These are phyloP conservation scores for Harpalus rufipes DNA, from an alignment of 2,888 invertebrate species.

Conservation along the genomic window DNA sequence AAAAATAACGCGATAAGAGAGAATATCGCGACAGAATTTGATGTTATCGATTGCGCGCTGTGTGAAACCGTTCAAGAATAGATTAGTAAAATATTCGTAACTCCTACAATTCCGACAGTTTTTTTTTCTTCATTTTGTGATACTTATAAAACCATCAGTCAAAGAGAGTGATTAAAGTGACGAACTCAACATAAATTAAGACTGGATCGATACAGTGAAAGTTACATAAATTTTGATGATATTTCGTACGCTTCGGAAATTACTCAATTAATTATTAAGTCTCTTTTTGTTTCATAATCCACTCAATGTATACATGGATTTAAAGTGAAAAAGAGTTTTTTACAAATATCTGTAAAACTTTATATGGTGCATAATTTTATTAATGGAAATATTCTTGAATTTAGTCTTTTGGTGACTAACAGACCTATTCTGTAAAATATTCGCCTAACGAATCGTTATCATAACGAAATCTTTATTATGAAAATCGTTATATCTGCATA, in stretches of 20 bases:
- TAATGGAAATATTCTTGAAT: too few species aligned
- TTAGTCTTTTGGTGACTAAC: too few species aligned
- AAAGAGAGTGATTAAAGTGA: slow-evolving; percentile 58
- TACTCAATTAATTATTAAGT: slow-evolving; percentile 20
- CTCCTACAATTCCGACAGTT: slow-evolving; percentile 25
- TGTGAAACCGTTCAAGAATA: slow-evolving; percentile 52
- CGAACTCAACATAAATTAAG: slow-evolving; percentile 47
- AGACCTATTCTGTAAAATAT: too few species aligned
- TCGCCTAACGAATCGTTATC: too few species aligned
- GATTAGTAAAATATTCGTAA: slow-evolving; percentile 49
- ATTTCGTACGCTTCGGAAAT: slow-evolving; percentile 12
- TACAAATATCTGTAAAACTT: too few species aligned
- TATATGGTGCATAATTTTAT: too few species aligned
- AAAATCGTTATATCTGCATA: too few species aligned
- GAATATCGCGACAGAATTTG: slow-evolving; percentile 33
- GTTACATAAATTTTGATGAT: slow-evolving; percentile 22
- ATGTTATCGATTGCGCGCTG: slow-evolving; percentile 23
- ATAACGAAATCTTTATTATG: too few species aligned
- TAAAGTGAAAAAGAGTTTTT: too few species aligned
- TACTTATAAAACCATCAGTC: slow-evolving; percentile 64
- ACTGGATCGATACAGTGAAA: slow-evolving; percentile 24
- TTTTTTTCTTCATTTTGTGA: slow-evolving; percentile 53
- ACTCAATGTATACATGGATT: too few species aligned
- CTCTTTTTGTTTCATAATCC: background rate
- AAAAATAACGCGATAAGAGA: slow-evolving; percentile 42